Evolutionary conservation across 2,113 vertebrate species (phyloP).

Genomic region (Odocoileus virginianus): DNA sequence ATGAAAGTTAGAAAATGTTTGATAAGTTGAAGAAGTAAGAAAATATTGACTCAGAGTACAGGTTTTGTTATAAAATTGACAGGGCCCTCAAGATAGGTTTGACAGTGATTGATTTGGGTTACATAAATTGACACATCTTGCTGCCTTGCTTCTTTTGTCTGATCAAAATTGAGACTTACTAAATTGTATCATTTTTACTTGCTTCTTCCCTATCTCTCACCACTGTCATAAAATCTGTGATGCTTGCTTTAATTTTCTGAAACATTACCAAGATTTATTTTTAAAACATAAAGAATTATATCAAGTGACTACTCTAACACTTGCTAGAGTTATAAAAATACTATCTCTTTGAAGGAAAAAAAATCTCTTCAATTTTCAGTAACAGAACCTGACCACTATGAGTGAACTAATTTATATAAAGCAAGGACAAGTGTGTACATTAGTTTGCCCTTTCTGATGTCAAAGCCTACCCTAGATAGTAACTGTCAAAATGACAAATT

Average conservation of each 20-base stretch:
- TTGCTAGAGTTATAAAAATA: neutral
- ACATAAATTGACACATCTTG: conserved; percentile 19
- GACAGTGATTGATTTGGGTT: conserved; percentile 45
- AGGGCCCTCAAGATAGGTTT: neutral
- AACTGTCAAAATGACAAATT: neutral
- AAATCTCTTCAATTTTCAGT: neutral
- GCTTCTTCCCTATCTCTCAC: neutral
- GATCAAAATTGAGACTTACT: conserved; percentile 39
- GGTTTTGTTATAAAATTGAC: conserved; percentile 55
- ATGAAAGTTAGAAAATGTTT: conserved; percentile 30
- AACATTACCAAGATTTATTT: neutral
- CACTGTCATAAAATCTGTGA: neutral
- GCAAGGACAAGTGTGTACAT: neutral
- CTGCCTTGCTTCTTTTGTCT: conserved; percentile 19
- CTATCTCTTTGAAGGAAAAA: neutral
- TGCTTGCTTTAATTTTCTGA: neutral
- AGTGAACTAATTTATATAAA: neutral
- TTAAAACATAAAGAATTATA: neutral
- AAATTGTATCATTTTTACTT: conserved; percentile 28
- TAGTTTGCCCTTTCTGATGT: neutral
- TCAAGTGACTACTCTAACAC: neutral
- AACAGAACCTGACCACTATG: neutral
- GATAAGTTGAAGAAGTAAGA: conserved; percentile 38
- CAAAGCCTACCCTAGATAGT: conserved; percentile 1
- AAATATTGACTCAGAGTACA: conserved; percentile 53